Conservation (phyloP, 2,113 vertebrate genomes). For the Cyanoliseus patagonus region DNA sequence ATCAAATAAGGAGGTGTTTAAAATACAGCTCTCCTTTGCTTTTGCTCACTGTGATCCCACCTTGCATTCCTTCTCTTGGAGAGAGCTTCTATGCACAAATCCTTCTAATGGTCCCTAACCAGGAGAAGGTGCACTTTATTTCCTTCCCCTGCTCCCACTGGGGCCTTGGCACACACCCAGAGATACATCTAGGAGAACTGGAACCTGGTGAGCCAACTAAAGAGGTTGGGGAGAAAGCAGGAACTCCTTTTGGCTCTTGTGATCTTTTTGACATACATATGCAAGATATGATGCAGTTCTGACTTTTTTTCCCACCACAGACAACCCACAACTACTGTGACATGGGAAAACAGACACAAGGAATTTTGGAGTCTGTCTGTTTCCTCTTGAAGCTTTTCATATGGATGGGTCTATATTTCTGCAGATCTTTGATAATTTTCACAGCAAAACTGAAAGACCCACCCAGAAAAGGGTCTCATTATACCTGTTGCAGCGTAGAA, state of each 20-base stretch:
- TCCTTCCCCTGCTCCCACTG: background rate
- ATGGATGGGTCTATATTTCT: background rate
- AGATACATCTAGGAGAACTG: background rate
- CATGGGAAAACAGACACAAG: background rate
- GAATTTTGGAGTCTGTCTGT: background rate
- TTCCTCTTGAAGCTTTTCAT: background rate
- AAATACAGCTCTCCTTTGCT: background rate
- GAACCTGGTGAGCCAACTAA: background rate
- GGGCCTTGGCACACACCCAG: background rate
- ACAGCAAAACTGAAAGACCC: background rate
- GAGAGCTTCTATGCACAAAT: background rate
- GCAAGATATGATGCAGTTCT: background rate
- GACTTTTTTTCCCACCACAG: fast-evolving
- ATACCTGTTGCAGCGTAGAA: background rate
- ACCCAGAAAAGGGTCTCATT: background rate
- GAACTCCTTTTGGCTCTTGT: background rate
- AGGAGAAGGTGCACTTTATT: background rate
- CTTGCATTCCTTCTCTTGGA: fast-evolving
- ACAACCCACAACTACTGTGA: background rate
- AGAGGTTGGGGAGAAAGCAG: background rate
- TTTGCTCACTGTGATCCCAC: background rate
- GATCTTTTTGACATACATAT: background rate
- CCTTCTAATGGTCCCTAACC: background rate
- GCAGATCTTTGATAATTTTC: background rate
- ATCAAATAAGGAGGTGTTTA: background rate